Evolutionary conservation across 2,797 vertebrate species (phyloP), one percentile per base, ranked within the genome.

Genomic region (Brachyrhaphis roseni): DNA sequence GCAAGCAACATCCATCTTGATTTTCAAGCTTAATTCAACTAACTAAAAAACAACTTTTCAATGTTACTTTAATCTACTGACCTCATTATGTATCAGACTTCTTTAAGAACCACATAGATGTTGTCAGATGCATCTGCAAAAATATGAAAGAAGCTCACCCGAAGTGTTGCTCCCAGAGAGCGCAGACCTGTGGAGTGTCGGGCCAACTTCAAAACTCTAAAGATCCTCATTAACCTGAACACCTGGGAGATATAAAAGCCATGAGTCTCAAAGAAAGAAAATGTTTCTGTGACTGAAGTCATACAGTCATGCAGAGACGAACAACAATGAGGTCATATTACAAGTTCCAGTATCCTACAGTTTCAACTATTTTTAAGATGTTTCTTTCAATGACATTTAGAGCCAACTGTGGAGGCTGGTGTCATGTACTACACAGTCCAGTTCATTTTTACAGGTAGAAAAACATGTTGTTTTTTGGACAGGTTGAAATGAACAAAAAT

Each of bases 101-200:
- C 51, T 31, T 82, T 46, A 66, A 36, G 13, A 55, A 72, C 82
- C 15, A 49, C 31, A 53, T 78, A 49, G 8, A 53, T 36, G 76
- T 71, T 10, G 45, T 66, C 43, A 59, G 59, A 46, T 39, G 10
- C 57, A 7, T 75, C 74, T 39, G 1, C 72, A 64, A 34, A 83
- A 84, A 55, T 0, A 31, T 15, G 23, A n/a, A 45, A n/a, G 23
- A 0, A 31, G 84, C 91, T 96, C 95, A 99, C 98, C 97, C 97
- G 96, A 59, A 99, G 95, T 0, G 98, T 99, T 31, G 98, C 98
- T 28, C 98, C 98, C 87, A 99, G 95, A 0, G 98, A 99, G 28
- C 98, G 96, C 82, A 99, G 95, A 12, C 98, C 98, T 0, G 98
- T 99, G 47, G 98, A 99, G 92, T 99, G 98, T 75, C 98, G 96